Evolutionary conservation across 1,140 invertebrate genomes (phyloP).

Genomic region (Drosophila trapezifrons): DNA sequence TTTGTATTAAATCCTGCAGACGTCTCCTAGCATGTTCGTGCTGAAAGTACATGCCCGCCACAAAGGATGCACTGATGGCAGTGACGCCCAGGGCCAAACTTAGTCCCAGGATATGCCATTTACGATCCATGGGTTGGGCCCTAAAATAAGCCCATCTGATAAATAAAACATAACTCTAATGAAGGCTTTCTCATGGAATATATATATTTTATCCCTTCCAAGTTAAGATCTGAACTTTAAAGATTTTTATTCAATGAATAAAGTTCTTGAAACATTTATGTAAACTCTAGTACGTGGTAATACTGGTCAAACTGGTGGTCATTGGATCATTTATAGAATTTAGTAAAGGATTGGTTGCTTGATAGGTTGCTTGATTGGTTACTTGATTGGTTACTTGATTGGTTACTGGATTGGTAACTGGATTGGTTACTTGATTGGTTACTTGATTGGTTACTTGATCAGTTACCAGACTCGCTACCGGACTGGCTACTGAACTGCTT

Average conservation of each 20-base stretch:
- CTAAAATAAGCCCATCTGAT: not conserved
- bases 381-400: not conserved
- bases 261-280: not conserved
- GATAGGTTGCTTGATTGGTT: no score
- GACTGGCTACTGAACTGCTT: not conserved
- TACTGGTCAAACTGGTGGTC: not conserved
- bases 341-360: no score
- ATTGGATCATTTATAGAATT: not conserved
- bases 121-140: conserved; percentile 12
- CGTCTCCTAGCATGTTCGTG: conserved; percentile 45
- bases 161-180: not conserved
- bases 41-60: conserved; percentile 64
- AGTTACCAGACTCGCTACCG: not conserved
- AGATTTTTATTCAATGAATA: not conserved
- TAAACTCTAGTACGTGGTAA: not conserved
- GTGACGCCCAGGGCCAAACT: conserved; percentile 35
- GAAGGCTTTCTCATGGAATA: conserved; percentile 7
- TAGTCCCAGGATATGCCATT: conserved; percentile 50
- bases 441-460: not conserved
- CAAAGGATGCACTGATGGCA: conserved; percentile 37
- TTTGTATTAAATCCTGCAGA: conserved; percentile 48
- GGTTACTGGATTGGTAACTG: not conserved
- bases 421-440: not conserved
- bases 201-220: not conserved
- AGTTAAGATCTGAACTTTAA: no score